Conservation (phyloP, 2,797 vertebrate genomes). For the Arremon brunneinucha region DNA sequence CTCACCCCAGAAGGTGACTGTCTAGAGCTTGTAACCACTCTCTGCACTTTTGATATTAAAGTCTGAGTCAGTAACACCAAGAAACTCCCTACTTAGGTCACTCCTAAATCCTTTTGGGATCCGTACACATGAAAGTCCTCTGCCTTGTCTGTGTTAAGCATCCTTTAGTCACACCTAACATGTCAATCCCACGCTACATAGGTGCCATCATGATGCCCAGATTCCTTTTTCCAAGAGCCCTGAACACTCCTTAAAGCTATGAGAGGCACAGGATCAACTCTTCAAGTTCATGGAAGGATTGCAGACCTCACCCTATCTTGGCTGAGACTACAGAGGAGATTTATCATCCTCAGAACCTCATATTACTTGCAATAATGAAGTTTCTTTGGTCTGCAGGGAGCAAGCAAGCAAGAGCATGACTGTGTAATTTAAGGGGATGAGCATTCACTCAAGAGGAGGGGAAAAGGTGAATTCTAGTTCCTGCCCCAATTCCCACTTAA, state of each 20-base stretch:
- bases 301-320: background rate
- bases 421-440: background rate
- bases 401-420: background rate
- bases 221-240: background rate
- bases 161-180: background rate
- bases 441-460: background rate
- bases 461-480: background rate
- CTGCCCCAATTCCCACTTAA: background rate
- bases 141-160: background rate
- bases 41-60: background rate
- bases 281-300: background rate
- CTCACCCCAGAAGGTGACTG: background rate
- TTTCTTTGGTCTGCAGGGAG: background rate
- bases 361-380: background rate
- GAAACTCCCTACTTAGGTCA: background rate
- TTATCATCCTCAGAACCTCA: background rate
- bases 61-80: background rate
- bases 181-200: background rate
- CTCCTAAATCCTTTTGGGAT: background rate
- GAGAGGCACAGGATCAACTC: background rate
- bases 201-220: background rate
- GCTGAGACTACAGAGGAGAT: background rate
- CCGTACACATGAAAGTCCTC: background rate
- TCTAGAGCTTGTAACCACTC: background rate
- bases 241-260: background rate